Evolutionary conservation across 2,888 invertebrate genomes (phyloP), one percentile per base, ranked within the genome.

Genomic region (Calliopum simillimum): DNA sequence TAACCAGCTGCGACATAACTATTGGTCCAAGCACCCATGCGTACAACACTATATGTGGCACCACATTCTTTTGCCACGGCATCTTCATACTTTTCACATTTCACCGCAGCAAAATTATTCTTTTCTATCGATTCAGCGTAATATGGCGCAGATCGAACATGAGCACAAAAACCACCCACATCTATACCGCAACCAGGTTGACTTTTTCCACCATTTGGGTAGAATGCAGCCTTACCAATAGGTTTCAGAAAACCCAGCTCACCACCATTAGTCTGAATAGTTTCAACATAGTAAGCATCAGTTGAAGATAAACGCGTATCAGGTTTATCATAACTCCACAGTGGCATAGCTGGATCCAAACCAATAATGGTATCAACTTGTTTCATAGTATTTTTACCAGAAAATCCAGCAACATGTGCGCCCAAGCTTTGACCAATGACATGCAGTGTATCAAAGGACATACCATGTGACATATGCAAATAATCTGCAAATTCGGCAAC

Each of bases 361-460:
- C 78, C 89, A 73, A 88, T 86, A 51, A 89, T 88, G 2, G 87
- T 87, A 73, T 88, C 87, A 33, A 88, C 86, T 21, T 87, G 87
- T 78, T 86, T 79, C 70, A 84, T 86, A 1, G 88, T 87, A 76
- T 87, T 87, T 68, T 89, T 89, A 0, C 89, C 89, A 51, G 90
- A 87, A 73, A 88, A 88, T 2, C 90, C 89, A 59, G 88, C 87
- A 8, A 89, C 89, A 79, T 89, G 89, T 8, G 89, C 89, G 4
- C 90, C 90, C 68, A 90, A 84, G 74, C 89, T 89, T 73, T 90
- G 88, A 1, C 89, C 89, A 53, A 89, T 88, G 4, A 81, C 41
- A 86, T 86, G 78, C 85, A 89, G 73, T 85, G 81, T 1, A 85
- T 88, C 13, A 86, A 87, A 66, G 84, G 82, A 6, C 85, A 86